Conservation (phyloP, 30 jellyfish, hydroid and myxozoan genomes). For the Cassiopea xamachana region DNA sequence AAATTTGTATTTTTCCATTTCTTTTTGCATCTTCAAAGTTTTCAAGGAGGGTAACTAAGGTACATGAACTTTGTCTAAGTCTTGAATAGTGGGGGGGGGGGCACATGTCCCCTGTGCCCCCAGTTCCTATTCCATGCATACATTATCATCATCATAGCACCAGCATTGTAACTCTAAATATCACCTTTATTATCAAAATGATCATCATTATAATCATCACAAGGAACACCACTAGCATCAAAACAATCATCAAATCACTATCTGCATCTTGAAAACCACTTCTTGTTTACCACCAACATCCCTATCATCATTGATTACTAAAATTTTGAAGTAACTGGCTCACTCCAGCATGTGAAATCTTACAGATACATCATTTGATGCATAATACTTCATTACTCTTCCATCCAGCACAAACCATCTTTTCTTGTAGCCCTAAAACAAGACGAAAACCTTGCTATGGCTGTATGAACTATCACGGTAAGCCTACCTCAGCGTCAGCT, state of each 20-base stretch:
- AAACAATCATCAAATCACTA: not conserved
- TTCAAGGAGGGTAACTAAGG: too few relatives aligned
- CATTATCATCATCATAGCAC: not conserved
- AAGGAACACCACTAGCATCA: not conserved
- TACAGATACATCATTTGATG: constrained; percentile 72
- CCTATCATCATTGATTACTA: not conserved
- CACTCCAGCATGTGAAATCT: not conserved
- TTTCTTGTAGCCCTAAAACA: constrained; percentile 69
- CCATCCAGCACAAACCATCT: constrained; percentile 82
- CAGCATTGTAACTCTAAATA: not conserved
- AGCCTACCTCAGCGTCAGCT: not conserved
- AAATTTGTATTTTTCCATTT: too few relatives aligned
- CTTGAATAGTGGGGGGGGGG: too few relatives aligned
- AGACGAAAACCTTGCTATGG: not conserved
- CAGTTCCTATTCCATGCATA: not conserved
- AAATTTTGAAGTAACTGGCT: not conserved
- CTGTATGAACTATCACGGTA: not conserved
- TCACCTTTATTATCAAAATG: not conserved
- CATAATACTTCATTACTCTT: constrained; percentile 63
- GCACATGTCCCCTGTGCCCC: too few relatives aligned
- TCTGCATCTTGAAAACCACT: not conserved
- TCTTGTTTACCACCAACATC: not conserved
- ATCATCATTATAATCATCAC: not conserved
- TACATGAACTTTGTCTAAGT: too few relatives aligned
- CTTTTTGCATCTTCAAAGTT: too few relatives aligned